These are phyloP conservation scores for Strigamia maritima DNA, from an alignment of 2,888 invertebrate genomes.

Conservation along the genomic window DNA sequence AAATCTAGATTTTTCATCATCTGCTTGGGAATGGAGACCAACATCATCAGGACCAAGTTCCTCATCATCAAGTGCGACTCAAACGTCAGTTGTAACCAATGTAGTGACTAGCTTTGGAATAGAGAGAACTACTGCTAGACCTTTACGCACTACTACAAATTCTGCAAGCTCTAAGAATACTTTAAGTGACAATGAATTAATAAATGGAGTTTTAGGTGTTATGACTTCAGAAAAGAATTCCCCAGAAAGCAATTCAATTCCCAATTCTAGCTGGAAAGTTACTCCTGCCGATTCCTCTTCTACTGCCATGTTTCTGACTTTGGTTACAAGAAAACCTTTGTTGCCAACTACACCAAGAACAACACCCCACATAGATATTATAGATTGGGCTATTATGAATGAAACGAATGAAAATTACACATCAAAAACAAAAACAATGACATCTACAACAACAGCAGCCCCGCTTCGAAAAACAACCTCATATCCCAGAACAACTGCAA, in stretches of 20 bases:
- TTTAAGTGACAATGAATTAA: background rate
- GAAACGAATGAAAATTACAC: background rate
- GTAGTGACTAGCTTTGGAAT: constrained; percentile 37
- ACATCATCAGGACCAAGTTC: background rate
- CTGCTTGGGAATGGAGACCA: background rate
- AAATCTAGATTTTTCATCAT: background rate
- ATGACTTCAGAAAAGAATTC: background rate
- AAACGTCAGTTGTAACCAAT: constrained; percentile 33
- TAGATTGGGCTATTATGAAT: constrained; percentile 8
- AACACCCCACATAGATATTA: background rate
- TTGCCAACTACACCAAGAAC: background rate
- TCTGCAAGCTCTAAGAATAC: background rate
- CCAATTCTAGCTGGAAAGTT: background rate
- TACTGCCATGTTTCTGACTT: background rate
- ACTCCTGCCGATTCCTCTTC: background rate
- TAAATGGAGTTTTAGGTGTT: background rate
- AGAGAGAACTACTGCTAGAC: background rate
- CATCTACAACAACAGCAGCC: background rate
- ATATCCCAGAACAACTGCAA: background rate
- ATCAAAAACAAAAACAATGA: background rate
- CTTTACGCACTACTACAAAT: background rate
- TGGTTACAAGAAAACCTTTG: constrained; percentile 6
- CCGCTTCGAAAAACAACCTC: background rate
- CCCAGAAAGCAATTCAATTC: background rate
- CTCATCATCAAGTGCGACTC: background rate